Conservation (phyloP, 1,140 invertebrate genomes). For the Lordiphosa collinella region DNA sequence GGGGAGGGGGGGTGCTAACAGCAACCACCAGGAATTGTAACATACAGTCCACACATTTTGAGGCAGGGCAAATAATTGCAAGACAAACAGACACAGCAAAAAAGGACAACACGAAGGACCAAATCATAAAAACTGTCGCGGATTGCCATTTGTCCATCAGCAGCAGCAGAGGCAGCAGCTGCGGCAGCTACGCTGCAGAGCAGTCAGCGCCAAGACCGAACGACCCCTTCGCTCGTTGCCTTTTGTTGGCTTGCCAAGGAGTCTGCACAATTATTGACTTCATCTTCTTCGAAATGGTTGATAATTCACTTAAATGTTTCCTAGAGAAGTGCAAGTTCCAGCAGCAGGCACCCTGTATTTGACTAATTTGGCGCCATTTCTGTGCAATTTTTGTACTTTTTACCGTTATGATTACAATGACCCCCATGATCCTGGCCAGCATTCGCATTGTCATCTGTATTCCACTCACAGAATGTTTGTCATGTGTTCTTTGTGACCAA, state of each 20-base stretch:
- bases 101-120: conserved; percentile 20
- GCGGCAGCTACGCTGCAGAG: conserved; percentile 5
- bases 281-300: conserved; percentile 7
- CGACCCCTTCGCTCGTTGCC: conserved; percentile 28
- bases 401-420: conserved; percentile 69
- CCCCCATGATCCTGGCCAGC: conserved; percentile 66
- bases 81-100: conserved; percentile 41
- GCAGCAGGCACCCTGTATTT: conserved; percentile 51
- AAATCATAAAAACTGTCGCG: conserved; percentile 59
- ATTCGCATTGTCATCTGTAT: conserved; percentile 7
- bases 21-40: conserved; percentile 37
- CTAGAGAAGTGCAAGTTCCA: too few species aligned
- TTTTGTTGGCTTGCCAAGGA: conserved; percentile 54
- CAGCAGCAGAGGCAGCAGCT: conserved; percentile 19
- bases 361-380: conserved; percentile 55
- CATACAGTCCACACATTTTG: conserved; percentile 25
- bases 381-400: conserved; percentile 34
- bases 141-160: conserved; percentile 40
- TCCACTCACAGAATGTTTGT: conserved; percentile 11
- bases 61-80: conserved; percentile 66
- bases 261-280: conserved; percentile 8
- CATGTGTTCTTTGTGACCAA: conserved; percentile 49
- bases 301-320: conserved; percentile 9
- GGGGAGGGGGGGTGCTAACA: conserved; percentile 19
- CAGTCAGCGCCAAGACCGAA: conserved; percentile 1